Evolutionary conservation across 2,888 invertebrate genomes (phyloP).

Genomic region (Calameuta filiformis): DNA sequence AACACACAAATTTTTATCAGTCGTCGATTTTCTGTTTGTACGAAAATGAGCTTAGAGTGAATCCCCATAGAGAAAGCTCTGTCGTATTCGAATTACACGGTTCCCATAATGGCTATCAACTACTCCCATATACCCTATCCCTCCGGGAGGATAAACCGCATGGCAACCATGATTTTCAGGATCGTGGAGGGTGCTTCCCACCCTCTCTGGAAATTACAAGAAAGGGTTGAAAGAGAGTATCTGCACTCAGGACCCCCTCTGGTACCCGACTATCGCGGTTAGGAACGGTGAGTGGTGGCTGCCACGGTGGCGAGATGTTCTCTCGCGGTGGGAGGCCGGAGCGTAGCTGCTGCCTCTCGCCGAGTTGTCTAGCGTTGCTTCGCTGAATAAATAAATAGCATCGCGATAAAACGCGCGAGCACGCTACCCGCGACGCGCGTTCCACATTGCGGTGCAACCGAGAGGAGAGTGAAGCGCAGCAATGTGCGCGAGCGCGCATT

Average conservation of each 20-base stretch:
- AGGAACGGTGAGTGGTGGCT: not conserved
- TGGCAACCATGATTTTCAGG: not conserved
- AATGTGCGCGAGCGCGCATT: not conserved
- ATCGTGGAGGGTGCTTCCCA: not conserved
- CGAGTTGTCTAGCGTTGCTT: slow-evolving; percentile 9
- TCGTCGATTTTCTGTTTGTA: not conserved
- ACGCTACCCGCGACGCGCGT: slow-evolving; percentile 16
- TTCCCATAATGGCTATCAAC: not conserved
- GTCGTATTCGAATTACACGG: not conserved
- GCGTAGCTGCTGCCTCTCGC: not conserved
- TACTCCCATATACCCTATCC: not conserved
- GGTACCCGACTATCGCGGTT: not conserved
- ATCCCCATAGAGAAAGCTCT: not conserved
- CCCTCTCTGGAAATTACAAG: not conserved
- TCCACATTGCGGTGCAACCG: slow-evolving; percentile 29
- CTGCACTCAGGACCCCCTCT: not conserved
- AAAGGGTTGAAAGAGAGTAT: not conserved
- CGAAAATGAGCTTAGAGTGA: not conserved
- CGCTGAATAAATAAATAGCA: slow-evolving; percentile 31
- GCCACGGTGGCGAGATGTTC: not conserved
- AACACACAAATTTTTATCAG: not conserved
- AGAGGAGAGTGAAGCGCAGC: slow-evolving; percentile 9
- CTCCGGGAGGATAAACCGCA: not conserved
- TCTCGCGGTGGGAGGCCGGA: not conserved
- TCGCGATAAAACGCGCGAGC: slow-evolving; percentile 31